These are phyloP conservation scores for Drosophila nebulosa DNA, from an alignment of 1,140 invertebrate species.

Conservation along the genomic window DNA sequence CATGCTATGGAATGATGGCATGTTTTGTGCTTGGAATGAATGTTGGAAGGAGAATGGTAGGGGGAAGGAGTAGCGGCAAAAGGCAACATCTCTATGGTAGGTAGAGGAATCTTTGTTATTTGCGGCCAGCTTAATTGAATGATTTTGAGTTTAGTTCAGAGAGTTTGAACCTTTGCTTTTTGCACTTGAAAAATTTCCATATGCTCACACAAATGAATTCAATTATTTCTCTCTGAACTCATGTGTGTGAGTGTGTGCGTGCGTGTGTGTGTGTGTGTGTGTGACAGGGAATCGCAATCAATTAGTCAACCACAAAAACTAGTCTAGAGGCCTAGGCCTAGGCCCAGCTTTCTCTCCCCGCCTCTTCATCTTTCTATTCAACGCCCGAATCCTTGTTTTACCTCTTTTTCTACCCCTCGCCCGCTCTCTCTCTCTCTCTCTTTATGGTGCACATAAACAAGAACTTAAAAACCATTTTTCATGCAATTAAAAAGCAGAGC, in stretches of 20 bases:
- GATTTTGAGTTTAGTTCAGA: not conserved
- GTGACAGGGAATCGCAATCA: constrained; percentile 23
- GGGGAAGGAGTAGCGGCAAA: no score
- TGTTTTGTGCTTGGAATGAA: not conserved
- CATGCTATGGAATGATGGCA: not conserved
- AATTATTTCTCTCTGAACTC: constrained; percentile 18
- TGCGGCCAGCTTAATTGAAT: constrained; percentile 1
- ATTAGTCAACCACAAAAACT: constrained; percentile 23
- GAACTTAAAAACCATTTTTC: constrained; percentile 50
- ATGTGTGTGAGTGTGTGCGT: not conserved
- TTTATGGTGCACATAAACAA: constrained; percentile 8
- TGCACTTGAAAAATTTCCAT: not conserved
- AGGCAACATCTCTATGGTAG: no score
- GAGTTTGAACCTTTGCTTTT: no score
- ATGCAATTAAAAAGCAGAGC: constrained; percentile 61
- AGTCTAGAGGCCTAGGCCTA: not conserved
- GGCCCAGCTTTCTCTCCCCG: not conserved
- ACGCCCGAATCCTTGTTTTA: no score
- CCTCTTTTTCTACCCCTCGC: not conserved
- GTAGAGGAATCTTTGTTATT: not conserved
- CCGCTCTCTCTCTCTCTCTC: not conserved
- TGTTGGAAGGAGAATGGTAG: not conserved
- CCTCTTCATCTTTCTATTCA: not conserved
- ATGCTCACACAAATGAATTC: constrained; percentile 4
- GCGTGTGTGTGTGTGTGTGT: not conserved